Conservation (phyloP, 2,797 vertebrate genomes). For the Champsocephalus gunnari region DNA sequence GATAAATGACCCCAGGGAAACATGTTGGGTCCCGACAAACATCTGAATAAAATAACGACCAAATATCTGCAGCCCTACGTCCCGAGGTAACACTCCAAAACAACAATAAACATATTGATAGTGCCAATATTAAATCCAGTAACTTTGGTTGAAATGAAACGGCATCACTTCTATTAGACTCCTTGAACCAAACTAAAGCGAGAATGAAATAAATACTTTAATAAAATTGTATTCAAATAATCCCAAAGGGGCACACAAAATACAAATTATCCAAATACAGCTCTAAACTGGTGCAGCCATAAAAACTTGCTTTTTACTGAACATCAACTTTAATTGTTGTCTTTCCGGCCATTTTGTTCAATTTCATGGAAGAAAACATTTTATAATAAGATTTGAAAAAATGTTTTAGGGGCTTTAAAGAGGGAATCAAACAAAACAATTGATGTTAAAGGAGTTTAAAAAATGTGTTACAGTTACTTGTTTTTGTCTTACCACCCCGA, state of each 20-base stretch:
- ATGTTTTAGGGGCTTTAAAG: not conserved
- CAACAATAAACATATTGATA: not conserved
- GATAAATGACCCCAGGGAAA: conserved; percentile 6
- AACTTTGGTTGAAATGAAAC: not conserved
- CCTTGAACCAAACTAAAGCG: not conserved
- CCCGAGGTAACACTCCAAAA: not conserved
- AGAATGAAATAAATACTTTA: not conserved
- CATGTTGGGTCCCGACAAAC: not conserved
- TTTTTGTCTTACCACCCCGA: too few relatives aligned
- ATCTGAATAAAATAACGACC: conserved; percentile 12
- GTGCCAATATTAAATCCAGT: conserved; percentile 3
- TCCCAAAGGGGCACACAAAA: not conserved
- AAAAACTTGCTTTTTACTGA: not conserved
- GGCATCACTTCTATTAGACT: not conserved
- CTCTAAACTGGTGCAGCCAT: not conserved
- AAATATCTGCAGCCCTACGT: conserved; percentile 5
- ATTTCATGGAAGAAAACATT: not conserved
- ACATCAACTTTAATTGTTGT: not conserved
- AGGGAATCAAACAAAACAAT: not conserved
- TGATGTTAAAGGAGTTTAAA: too few relatives aligned
- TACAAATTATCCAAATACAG: not conserved
- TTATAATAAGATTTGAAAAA: too few relatives aligned
- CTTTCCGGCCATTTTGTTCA: too few relatives aligned
- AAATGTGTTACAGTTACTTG: too few relatives aligned
- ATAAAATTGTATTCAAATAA: not conserved